Evolutionary conservation across 2,113 vertebrate species (phyloP), one percentile per base, ranked within the genome.

Genomic region (Laterallus jamaicensis): DNA sequence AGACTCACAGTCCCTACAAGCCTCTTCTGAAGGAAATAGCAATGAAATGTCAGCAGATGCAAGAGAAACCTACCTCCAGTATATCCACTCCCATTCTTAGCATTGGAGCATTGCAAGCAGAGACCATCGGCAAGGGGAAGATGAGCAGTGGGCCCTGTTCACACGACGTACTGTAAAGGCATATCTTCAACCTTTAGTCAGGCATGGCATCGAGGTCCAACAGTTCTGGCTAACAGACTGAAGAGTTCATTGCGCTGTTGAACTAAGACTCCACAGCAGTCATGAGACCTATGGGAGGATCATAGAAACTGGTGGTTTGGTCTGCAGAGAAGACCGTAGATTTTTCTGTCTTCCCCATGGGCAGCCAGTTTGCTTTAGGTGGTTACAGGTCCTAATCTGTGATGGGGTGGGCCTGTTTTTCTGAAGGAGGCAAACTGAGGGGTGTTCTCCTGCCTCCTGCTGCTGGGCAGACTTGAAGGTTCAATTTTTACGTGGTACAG

Each of bases 121-220:
- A 35, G 28, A 37, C 40, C 35, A 11, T 9, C 24, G 37, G 31
- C 31, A 78, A 20, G 8, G 49, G n/a, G 26, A 63, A 32, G 37
- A 24, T 32, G 66, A 78, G 35, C 52, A 28, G 50, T 32, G n/a
- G 50, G 26, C 44, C 18, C 7, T 32, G 7, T 60, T 74, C 44
- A 66, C 13, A 10, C 29, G 10, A 70, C 40, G 22, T 20, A 4
- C 3, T n/a, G 25, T 15, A 22, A 6, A 31, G 21, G 14, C 26
- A 19, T 16, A 32, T 21, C 52, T 49, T 76, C 0, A 0, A 15
- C 5, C 4, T 35, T 37, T 78, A 24, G 32, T 0, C 39, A n/a
- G 8, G 10, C 42, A 20, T 29, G 50, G 28, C 42, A 64, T 22
- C 64, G 69, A 39, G 11, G 37, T 32, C 39, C 60, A 78, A 50